phyloP scores from a whole-genome alignment of 2,888 invertebrate genomes.

The Erebia epiphron region DNA sequence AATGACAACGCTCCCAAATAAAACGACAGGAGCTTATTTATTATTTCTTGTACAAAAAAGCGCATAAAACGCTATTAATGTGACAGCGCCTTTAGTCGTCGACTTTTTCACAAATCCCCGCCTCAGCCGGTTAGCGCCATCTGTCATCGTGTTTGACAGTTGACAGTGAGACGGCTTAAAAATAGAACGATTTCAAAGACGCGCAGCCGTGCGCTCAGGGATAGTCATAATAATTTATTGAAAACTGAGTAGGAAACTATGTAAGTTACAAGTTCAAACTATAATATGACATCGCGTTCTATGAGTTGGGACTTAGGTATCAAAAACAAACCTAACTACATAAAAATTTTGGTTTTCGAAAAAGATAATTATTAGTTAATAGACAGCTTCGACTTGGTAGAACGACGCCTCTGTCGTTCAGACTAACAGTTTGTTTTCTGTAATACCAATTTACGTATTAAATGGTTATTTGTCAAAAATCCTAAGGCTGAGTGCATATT shows the following conservation, averaged over 20 bases:
- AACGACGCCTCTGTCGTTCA: too few relatives aligned
- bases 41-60: background rate
- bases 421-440: too few relatives aligned
- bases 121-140: conserved; percentile 66
- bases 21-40: background rate
- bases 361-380: too few relatives aligned
- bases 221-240: conserved; percentile 21
- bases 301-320: too few relatives aligned
- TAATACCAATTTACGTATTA: too few relatives aligned
- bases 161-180: conserved; percentile 69
- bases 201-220: conserved; percentile 20
- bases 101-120: conserved; percentile 50
- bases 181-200: conserved; percentile 56
- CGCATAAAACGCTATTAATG: conserved; percentile 25
- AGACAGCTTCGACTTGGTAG: too few relatives aligned
- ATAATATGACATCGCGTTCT: too few relatives aligned
- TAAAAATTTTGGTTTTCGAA: too few relatives aligned
- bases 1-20: background rate
- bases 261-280: too few relatives aligned
- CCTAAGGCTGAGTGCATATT: too few relatives aligned
- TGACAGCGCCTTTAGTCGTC: conserved; percentile 31
- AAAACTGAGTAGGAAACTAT: conserved; percentile 9
- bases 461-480: too few relatives aligned
- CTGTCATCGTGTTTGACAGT: conserved; percentile 78
- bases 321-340: too few relatives aligned